phyloP scores from a whole-genome alignment of 2,888 invertebrate species.

The Auanema sp. region DNA sequence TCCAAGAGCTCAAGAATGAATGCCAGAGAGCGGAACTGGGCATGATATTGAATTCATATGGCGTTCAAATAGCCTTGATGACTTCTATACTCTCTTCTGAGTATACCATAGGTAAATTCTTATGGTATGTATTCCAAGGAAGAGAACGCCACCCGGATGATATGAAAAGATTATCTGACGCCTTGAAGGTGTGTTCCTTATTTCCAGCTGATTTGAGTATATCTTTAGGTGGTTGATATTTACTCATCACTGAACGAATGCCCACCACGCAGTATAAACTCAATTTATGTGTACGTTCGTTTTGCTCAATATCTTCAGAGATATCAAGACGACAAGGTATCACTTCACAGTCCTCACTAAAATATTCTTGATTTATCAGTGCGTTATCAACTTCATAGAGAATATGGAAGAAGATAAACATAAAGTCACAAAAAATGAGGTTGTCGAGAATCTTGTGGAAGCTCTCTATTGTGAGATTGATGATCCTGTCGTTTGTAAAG shows the following conservation, averaged over 20 bases:
- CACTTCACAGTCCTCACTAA: no score
- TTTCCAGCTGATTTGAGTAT: neutral
- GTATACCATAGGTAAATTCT: constrained; percentile 4
- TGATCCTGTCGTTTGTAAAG: no score
- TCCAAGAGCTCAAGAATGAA: constrained; percentile 32
- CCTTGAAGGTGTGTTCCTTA: constrained; percentile 10
- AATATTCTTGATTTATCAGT: no score
- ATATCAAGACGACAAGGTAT: constrained; percentile 3
- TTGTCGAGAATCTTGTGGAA: no score
- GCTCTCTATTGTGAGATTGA: no score
- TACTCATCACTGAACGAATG: constrained; percentile 5
- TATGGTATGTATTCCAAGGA: constrained; percentile 9
- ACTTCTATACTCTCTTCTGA: constrained; percentile 9
- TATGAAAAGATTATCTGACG: neutral
- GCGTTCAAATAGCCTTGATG: constrained; percentile 11
- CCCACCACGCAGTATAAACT: neutral
- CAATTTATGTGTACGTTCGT: neutral
- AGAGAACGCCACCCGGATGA: constrained; percentile 1
- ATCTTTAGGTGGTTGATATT: constrained; percentile 12
- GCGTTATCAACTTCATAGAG: no score
- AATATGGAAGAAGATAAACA: no score
- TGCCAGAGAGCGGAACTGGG: constrained; percentile 41
- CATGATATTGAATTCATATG: constrained; percentile 31
- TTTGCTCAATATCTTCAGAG: neutral
- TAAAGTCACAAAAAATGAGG: no score